Conservation (phyloP, 2,797 vertebrate genomes). For the Acomys russatus region DNA sequence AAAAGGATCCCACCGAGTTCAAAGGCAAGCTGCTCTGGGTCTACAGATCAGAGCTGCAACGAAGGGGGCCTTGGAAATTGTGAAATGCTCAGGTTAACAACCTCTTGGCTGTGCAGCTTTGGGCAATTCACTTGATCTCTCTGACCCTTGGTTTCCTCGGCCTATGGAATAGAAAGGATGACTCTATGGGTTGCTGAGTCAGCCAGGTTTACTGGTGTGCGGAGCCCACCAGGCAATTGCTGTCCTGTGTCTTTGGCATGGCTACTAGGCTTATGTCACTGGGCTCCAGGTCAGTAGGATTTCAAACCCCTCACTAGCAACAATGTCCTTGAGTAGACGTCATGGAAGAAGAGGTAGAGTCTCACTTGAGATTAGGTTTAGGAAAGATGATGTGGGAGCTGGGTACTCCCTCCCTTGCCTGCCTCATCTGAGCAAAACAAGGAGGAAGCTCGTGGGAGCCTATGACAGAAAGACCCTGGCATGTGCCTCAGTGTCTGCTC, state of each 20-base stretch:
- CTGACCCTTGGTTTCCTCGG: slow-evolving; percentile 12
- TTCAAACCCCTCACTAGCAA: slow-evolving; percentile 16
- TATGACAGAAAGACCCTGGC: neutral
- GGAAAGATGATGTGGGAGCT: neutral
- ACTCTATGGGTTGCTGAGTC: neutral
- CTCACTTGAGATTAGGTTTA: slow-evolving; percentile 1
- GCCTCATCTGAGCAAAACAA: neutral
- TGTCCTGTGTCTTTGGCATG: neutral
- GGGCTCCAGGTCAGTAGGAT: neutral
- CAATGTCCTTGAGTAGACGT: slow-evolving; percentile 8
- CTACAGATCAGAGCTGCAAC: neutral
- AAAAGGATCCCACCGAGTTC: neutral
- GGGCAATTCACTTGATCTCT: slow-evolving; percentile 34
- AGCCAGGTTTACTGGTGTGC: neutral
- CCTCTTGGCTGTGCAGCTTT: neutral
- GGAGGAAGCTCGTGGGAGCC: too few relatives aligned
- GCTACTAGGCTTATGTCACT: neutral
- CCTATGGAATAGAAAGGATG: neutral
- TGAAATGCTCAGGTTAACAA: neutral
- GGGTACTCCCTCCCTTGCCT: neutral
- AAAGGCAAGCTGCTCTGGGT: neutral
- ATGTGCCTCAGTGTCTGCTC: neutral
- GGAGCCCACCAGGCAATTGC: neutral
- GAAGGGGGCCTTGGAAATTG: neutral
- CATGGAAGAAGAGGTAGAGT: slow-evolving; percentile 9